These are phyloP conservation scores for Lissocephala sabroskyi DNA, from an alignment of 2,888 invertebrate species.

Conservation along the genomic window DNA sequence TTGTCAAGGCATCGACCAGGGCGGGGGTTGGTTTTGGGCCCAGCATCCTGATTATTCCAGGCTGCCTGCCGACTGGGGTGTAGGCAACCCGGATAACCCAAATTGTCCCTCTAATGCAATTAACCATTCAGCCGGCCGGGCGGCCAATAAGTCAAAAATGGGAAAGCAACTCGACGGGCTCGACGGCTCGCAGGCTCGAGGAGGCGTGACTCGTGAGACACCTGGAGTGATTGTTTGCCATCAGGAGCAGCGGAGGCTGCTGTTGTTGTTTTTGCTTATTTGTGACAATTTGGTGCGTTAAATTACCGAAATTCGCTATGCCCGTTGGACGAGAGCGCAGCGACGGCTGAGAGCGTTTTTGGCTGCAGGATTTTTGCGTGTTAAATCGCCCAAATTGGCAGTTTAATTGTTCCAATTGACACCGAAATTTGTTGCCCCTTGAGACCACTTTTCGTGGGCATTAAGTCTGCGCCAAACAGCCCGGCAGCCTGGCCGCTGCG, in stretches of 20 bases:
- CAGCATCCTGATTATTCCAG: not conserved
- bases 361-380: slow-evolving; percentile 22
- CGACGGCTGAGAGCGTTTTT: not conserved
- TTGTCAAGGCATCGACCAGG: too few relatives aligned
- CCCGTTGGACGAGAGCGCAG: slow-evolving; percentile 13
- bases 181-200: slow-evolving; percentile 20
- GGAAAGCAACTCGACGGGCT: not conserved
- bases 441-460: too few relatives aligned
- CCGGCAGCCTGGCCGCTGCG: too few relatives aligned
- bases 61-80: not conserved
- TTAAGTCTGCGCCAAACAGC: too few relatives aligned
- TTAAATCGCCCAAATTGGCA: slow-evolving; percentile 52
- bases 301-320: slow-evolving; percentile 69
- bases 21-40: slow-evolving; percentile 3
- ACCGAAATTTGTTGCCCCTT: slow-evolving; percentile 38
- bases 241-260: not conserved
- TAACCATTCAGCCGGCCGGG: slow-evolving; percentile 34
- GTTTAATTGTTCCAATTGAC: slow-evolving; percentile 64
- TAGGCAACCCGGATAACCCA: slow-evolving; percentile 33
- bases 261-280: slow-evolving; percentile 14
- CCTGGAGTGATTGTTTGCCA: slow-evolving; percentile 69
- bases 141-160: slow-evolving; percentile 58
- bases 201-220: slow-evolving; percentile 70
- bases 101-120: slow-evolving; percentile 51
- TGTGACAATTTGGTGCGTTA: slow-evolving; percentile 73